These are phyloP conservation scores for Ptychoptera albimana DNA, from an alignment of 2,888 invertebrate genomes.

Conservation along the genomic window DNA sequence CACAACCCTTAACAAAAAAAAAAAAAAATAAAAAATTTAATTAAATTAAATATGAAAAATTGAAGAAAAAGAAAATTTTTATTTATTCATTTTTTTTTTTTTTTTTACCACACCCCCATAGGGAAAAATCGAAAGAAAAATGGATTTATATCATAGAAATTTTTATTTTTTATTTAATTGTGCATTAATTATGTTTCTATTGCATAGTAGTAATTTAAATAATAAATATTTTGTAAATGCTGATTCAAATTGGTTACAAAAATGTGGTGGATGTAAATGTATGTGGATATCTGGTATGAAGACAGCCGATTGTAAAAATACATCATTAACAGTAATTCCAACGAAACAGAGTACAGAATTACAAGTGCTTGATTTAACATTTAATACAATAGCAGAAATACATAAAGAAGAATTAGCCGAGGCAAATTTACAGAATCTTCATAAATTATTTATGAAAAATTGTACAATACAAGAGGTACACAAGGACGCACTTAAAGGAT, in stretches of 20 bases:
- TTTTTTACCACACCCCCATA: too few relatives aligned
- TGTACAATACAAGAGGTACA: conserved; percentile 60
- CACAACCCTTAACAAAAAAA: too few relatives aligned
- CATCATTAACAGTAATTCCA: conserved; percentile 53
- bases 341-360: conserved; percentile 52
- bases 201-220: too few relatives aligned
- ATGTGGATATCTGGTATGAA: conserved; percentile 76
- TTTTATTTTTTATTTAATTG: too few relatives aligned
- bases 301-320: conserved; percentile 60
- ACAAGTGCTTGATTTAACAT: conserved; percentile 54
- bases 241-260: conserved; percentile 25
- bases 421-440: conserved; percentile 59
- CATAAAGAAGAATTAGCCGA: conserved; percentile 48
- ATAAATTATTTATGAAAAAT: conserved; percentile 59
- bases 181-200: too few relatives aligned
- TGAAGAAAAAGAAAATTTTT: too few relatives aligned
- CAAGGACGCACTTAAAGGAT: conserved; percentile 55
- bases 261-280: conserved; percentile 48
- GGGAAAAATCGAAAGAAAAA: too few relatives aligned
- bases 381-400: conserved; percentile 50
- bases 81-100: too few relatives aligned
- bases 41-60: too few relatives aligned
- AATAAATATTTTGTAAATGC: conserved; percentile 6
- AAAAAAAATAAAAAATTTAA: too few relatives aligned
- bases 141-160: too few relatives aligned